Percentiles rank a stretch among this genome's conserved stretches.
These are phyloP conservation scores for Venustaconcha ellipsiformis DNA, from an alignment of 1,140 invertebrate genomes.

Conservation along the genomic window DNA sequence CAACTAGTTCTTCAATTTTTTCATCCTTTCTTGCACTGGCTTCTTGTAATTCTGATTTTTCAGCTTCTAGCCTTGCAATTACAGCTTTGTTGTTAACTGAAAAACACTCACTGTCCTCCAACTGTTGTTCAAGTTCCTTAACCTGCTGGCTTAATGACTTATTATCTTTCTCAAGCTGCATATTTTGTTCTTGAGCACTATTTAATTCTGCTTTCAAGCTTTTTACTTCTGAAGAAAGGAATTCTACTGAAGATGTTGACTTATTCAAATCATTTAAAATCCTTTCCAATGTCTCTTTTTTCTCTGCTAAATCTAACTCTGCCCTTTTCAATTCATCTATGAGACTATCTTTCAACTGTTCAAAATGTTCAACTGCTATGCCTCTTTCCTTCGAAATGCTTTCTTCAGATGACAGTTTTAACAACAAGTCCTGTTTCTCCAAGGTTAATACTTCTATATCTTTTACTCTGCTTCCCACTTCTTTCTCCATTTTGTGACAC, in stretches of 20 bases:
- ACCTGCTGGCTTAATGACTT: not conserved
- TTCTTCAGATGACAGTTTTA: slow-evolving; percentile 15
- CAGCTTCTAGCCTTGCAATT: slow-evolving; percentile 25
- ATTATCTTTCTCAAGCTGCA: not conserved
- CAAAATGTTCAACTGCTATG: not conserved
- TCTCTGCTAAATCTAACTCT: not conserved
- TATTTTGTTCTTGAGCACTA: not conserved
- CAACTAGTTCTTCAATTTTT: slow-evolving; percentile 14
- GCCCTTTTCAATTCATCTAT: not conserved
- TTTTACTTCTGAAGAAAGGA: not conserved
- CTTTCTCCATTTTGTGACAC: slow-evolving; percentile 10
- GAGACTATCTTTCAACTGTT: not conserved
- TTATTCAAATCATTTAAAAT: slow-evolving; percentile 1
- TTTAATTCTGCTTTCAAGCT: not conserved
- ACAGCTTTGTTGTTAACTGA: slow-evolving; percentile 19
- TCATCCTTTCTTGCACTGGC: slow-evolving; percentile 1
- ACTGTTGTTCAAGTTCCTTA: not conserved
- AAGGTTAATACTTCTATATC: slow-evolving; percentile 18
- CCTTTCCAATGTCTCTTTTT: not conserved
- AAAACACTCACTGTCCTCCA: not conserved
- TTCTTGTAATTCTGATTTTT: slow-evolving; percentile 8
- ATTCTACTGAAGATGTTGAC: not conserved
- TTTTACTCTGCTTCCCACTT: not conserved
- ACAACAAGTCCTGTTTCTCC: slow-evolving; percentile 16
- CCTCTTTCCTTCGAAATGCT: not conserved